Percentiles rank a stretch among this genome's conserved stretches.
Evolutionary conservation across 1,140 invertebrate species (phyloP).

Genomic region (Bradysia coprophila): DNA sequence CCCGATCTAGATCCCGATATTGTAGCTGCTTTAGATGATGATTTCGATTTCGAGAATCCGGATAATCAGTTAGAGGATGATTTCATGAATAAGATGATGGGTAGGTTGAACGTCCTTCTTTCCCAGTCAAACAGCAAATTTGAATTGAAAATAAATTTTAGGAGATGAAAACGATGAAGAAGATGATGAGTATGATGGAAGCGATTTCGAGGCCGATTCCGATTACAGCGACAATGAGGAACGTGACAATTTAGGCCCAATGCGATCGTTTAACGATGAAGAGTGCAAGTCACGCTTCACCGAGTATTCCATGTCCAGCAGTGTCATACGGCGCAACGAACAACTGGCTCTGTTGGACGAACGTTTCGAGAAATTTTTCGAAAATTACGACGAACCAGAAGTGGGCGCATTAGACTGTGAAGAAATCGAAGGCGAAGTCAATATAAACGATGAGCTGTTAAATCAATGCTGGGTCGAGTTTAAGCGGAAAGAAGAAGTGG

Average conservation of each 20-base stretch:
- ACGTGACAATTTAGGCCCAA: constrained; percentile 29
- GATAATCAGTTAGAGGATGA: constrained; percentile 79
- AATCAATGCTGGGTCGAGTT: constrained; percentile 42
- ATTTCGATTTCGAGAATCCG: constrained; percentile 69
- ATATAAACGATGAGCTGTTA: constrained; percentile 43
- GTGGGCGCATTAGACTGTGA: constrained; percentile 76
- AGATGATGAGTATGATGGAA: constrained; percentile 27
- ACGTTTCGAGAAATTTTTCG: constrained; percentile 79
- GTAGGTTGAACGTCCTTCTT: too few species aligned
- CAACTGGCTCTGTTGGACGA: constrained; percentile 71
- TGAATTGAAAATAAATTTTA: too few species aligned
- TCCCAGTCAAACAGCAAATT: too few species aligned
- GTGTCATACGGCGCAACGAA: constrained; percentile 72
- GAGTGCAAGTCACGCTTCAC: constrained; percentile 82
- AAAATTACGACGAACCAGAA: constrained; percentile 74
- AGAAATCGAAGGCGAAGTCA: constrained; percentile 69
- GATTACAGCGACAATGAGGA: constrained; percentile 28
- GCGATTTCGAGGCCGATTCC: constrained; percentile 19
- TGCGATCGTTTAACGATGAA: constrained; percentile 39
- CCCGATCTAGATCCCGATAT: constrained; percentile 85
- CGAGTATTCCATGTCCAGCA: constrained; percentile 86
- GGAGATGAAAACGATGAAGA: constrained; percentile 26
- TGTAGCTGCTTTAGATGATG: constrained; percentile 81
- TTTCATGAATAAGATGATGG: constrained; percentile 68
- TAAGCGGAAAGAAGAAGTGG: constrained; percentile 30